Conservation (phyloP, 2,113 vertebrate genomes). For the Podarcis cretensis region DNA sequence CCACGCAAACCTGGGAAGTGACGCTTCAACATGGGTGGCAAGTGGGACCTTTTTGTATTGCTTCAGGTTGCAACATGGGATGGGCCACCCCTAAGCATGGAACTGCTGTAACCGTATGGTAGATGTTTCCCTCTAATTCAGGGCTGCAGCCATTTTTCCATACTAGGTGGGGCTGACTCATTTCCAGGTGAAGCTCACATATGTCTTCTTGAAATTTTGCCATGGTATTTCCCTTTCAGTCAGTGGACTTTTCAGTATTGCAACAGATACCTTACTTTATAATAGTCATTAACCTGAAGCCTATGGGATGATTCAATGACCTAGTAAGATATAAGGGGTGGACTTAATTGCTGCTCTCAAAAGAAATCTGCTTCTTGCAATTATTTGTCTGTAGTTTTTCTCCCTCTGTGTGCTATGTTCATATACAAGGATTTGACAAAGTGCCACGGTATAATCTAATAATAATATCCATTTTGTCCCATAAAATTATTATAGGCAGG, state of each 20-base stretch:
- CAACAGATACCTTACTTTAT: rapidly evolving
- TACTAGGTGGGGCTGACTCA: neutral
- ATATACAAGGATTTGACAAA: conserved; percentile 78
- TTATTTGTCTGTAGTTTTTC: conserved; percentile 71
- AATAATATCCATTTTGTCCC: conserved; percentile 75
- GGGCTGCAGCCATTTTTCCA: neutral
- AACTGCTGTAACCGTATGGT: neutral
- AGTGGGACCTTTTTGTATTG: no score
- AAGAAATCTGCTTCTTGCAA: conserved; percentile 36
- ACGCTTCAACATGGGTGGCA: no score
- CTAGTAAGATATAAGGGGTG: neutral
- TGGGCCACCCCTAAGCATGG: neutral
- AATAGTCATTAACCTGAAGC: conserved; percentile 2
- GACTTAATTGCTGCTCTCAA: conserved; percentile 4
- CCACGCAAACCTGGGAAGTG: no score
- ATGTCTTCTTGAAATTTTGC: neutral
- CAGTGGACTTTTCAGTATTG: neutral
- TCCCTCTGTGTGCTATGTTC: conserved; percentile 57
- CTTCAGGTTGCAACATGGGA: no score
- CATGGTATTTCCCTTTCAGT: neutral
- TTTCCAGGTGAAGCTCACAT: neutral
- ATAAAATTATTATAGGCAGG: conserved; percentile 77
- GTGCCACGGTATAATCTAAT: conserved; percentile 69
- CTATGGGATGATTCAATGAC: conserved; percentile 30
- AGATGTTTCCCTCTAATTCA: conserved; percentile 51